phyloP scores from a whole-genome alignment of 2,797 vertebrate genomes.

The Dicrostonyx torquatus region DNA sequence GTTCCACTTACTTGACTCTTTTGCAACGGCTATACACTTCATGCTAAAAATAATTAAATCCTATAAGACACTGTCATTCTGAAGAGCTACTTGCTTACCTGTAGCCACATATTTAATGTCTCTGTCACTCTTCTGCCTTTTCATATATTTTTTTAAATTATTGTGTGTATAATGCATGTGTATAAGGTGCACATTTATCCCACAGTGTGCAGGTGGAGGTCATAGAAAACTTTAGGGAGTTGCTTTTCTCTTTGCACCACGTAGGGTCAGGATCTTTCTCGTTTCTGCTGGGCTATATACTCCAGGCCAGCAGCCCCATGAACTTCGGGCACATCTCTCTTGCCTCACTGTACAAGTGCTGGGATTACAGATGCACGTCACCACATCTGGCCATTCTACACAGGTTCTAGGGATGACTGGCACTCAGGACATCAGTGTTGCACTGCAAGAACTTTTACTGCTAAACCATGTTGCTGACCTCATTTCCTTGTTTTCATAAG shows the following conservation, averaged over 20 bases:
- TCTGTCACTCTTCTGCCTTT: not conserved
- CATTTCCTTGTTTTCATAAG: not conserved
- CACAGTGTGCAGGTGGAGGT: not conserved
- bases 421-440: not conserved
- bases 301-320: not conserved
- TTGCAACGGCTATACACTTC: not conserved
- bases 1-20: not conserved
- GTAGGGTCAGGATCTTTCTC: not conserved
- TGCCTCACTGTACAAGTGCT: not conserved
- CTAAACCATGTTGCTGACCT: not conserved
- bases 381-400: not conserved
- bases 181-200: not conserved
- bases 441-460: not conserved
- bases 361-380: not conserved
- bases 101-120: not conserved
- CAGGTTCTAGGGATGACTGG: not conserved
- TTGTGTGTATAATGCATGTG: not conserved
- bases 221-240: not conserved
- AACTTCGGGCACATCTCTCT: not conserved
- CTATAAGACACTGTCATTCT: not conserved
- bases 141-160: not conserved
- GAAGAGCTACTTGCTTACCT: not conserved
- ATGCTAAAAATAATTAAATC: not conserved
- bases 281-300: not conserved
- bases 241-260: not conserved